Evolutionary conservation across 1,140 invertebrate species (phyloP).

Genomic region (Odontomachus brunneus): DNA sequence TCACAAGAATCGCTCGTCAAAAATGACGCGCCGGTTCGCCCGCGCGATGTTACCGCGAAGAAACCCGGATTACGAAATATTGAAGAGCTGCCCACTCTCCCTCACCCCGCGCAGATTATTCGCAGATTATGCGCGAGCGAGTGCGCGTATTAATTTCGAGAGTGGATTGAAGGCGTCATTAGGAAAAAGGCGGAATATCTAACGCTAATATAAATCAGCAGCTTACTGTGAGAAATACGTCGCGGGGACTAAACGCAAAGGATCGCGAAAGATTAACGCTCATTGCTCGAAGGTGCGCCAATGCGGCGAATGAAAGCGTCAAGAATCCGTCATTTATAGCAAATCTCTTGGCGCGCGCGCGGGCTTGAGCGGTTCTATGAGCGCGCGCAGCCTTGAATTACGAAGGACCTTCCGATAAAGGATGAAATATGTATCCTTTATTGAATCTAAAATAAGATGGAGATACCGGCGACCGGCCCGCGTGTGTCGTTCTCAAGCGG

Average conservation of each 20-base stretch:
- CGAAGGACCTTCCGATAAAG: slow-evolving; percentile 70
- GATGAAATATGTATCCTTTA: slow-evolving; percentile 74
- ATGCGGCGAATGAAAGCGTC: slow-evolving; percentile 40
- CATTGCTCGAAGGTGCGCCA: slow-evolving; percentile 22
- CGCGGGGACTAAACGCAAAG: slow-evolving; percentile 6
- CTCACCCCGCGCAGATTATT: slow-evolving; percentile 31
- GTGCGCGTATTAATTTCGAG: slow-evolving; percentile 44
- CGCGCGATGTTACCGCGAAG: slow-evolving; percentile 13
- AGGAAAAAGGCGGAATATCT: slow-evolving; percentile 28
- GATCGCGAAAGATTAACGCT: slow-evolving; percentile 32
- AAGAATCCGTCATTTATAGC: slow-evolving; percentile 50
- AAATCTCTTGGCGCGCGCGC: slow-evolving; percentile 38
- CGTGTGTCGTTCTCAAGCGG: slow-evolving; percentile 68
- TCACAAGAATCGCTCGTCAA: slow-evolving; percentile 39
- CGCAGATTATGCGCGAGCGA: slow-evolving; percentile 35
- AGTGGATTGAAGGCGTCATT: slow-evolving; percentile 29
- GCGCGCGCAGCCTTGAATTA: slow-evolving; percentile 64
- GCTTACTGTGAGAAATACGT: slow-evolving; percentile 20
- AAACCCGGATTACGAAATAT: slow-evolving; percentile 42
- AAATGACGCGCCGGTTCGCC: slow-evolving; percentile 32
- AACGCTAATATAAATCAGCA: slow-evolving; percentile 29
- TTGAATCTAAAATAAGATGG: slow-evolving; percentile 75
- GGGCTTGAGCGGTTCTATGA: neutral
- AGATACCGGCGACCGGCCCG: slow-evolving; percentile 58
- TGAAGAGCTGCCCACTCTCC: no score